phyloP scores from a whole-genome alignment of 2,888 invertebrate species.

The Coenonympha arcania region DNA sequence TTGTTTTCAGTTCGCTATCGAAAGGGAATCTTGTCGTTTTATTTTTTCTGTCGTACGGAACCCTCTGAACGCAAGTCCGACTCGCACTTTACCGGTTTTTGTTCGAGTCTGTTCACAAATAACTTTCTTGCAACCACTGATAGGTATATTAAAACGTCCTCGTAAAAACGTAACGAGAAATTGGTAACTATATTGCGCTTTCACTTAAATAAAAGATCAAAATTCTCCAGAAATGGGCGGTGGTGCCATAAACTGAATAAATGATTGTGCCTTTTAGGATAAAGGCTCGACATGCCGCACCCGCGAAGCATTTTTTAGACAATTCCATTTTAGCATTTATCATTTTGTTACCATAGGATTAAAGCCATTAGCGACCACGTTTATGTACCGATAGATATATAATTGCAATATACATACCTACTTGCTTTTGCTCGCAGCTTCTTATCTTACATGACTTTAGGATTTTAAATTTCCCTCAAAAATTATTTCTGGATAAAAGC shows the following conservation, averaged over 20 bases:
- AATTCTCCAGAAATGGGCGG: conserved; percentile 20
- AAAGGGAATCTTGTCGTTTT: too few species aligned
- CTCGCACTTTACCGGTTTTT: too few species aligned
- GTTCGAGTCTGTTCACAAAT: too few species aligned
- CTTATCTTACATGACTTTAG: too few species aligned
- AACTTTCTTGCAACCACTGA: too few species aligned
- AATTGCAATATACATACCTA: background rate
- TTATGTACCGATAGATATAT: too few species aligned
- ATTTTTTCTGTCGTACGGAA: too few species aligned
- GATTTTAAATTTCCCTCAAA: too few species aligned
- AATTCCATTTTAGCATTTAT: conserved; percentile 28
- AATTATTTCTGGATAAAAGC: too few species aligned
- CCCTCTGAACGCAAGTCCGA: too few species aligned
- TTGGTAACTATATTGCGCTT: conserved; percentile 7
- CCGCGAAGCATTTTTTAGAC: conserved; percentile 28
- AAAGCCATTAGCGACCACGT: conserved; percentile 2
- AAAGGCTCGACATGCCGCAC: conserved; percentile 28
- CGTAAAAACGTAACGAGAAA: background rate
- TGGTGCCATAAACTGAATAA: conserved; percentile 32
- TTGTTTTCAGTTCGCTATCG: too few species aligned
- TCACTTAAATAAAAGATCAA: conserved; percentile 10
- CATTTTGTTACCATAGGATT: conserved; percentile 15
- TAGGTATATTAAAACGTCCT: background rate
- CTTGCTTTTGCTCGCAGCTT: too few species aligned
- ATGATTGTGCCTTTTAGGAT: conserved; percentile 31